These are phyloP conservation scores for Eleutherodactylus coqui DNA, from an alignment of 2,797 vertebrate species.

Conservation along the genomic window DNA sequence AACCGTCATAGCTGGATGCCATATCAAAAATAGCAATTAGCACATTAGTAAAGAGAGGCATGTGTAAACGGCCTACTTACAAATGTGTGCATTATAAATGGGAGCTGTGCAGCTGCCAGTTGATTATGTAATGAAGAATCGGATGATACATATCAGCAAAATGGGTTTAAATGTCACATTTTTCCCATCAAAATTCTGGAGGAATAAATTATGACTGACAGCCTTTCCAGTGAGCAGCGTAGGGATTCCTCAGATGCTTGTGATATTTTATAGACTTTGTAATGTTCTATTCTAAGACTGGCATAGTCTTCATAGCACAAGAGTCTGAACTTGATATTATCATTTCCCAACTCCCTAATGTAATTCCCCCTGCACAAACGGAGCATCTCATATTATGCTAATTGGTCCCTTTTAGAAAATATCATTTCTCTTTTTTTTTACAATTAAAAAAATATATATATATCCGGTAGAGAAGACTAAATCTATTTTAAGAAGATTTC, in stretches of 20 bases:
- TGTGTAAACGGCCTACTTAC: background rate
- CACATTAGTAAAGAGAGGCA: background rate
- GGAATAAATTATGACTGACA: constrained; percentile 70
- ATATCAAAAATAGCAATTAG: constrained; percentile 2
- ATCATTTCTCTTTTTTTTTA: constrained; percentile 16
- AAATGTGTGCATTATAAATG: background rate
- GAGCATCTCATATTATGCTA: constrained; percentile 43
- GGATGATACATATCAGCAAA: constrained; percentile 29
- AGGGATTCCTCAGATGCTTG: constrained; percentile 81
- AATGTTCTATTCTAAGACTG: constrained; percentile 75
- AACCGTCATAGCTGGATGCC: background rate
- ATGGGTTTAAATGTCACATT: constrained; percentile 73
- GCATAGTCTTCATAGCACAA: constrained; percentile 66
- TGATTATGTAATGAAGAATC: constrained; percentile 2
- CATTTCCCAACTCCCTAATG: constrained; percentile 62
- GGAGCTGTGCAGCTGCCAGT: background rate
- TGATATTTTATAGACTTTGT: constrained; percentile 76
- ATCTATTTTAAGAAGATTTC: constrained; percentile 48
- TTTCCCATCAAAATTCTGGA: constrained; percentile 76
- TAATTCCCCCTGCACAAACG: constrained; percentile 17
- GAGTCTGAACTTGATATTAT: constrained; percentile 60
- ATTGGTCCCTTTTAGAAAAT: constrained; percentile 40
- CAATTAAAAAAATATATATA: constrained; percentile 3
- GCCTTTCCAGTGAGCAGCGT: constrained; percentile 71
- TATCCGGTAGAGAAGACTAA: constrained; percentile 27